phyloP scores from a whole-genome alignment of 2,797 vertebrate genomes.

The Halcyon badia region DNA sequence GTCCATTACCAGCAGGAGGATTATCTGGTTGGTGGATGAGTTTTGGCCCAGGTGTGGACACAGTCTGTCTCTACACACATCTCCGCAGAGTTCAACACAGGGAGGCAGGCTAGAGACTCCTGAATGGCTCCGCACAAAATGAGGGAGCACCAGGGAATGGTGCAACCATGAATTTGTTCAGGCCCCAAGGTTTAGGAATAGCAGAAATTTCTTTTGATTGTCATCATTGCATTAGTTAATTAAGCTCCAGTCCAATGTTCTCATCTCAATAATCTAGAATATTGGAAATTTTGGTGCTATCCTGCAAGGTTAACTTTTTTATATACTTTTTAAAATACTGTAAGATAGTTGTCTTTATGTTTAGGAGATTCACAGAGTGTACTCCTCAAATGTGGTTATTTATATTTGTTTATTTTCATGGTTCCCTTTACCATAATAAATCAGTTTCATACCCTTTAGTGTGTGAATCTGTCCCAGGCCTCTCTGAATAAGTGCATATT shows the following conservation, averaged over 20 bases:
- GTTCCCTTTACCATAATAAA: slow-evolving; percentile 46
- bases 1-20: not conserved
- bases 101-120: not conserved
- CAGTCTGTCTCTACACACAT: not conserved
- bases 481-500: slow-evolving; percentile 19
- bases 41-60: not conserved
- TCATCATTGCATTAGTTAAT: not conserved
- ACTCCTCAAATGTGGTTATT: slow-evolving; percentile 17
- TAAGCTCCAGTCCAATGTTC: not conserved
- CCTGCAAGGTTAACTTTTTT: not conserved
- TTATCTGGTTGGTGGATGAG: not conserved
- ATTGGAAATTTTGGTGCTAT: not conserved
- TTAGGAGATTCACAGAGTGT: not conserved
- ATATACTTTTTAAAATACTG: not conserved
- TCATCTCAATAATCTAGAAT: not conserved
- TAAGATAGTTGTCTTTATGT: not conserved
- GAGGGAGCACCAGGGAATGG: not conserved
- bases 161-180: not conserved
- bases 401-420: slow-evolving; percentile 48
- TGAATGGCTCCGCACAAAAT: not conserved
- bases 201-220: slow-evolving; percentile 4
- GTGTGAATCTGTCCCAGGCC: slow-evolving; percentile 33
- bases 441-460: slow-evolving; percentile 8
- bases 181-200: not conserved
- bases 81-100: not conserved